A percentile compares a stretch with the other conserved stretches of the same genome.
Conservation (phyloP, 2,113 vertebrate species). For the Eulemur macaco region DNA sequence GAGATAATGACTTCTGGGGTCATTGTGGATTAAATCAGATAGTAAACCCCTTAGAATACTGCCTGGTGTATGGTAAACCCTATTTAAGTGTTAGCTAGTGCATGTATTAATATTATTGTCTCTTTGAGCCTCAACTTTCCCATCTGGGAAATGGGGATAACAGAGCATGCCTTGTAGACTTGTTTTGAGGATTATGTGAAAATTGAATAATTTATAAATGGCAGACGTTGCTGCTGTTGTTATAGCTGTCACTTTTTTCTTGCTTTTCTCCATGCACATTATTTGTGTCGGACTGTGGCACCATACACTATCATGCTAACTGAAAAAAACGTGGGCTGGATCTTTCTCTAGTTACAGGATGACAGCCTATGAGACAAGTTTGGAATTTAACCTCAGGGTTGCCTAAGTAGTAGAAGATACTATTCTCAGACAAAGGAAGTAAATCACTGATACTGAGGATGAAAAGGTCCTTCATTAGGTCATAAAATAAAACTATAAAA, state of each 20-base stretch:
- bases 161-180: neutral
- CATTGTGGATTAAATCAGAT: neutral
- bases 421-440: neutral
- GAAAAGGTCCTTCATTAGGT: neutral
- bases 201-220: neutral
- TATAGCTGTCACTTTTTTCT: neutral
- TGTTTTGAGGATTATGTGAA: constrained; percentile 7
- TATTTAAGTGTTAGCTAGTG: neutral
- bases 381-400: neutral
- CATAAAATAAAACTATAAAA: constrained; percentile 3
- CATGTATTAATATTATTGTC: neutral
- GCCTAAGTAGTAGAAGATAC: neutral
- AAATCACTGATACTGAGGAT: neutral
- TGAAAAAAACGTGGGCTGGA: neutral
- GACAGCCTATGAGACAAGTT: neutral
- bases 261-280: neutral
- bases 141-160: neutral
- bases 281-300: neutral
- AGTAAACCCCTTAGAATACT: neutral
- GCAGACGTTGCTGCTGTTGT: neutral
- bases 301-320: neutral
- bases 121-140: neutral
- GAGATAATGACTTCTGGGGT: neutral
- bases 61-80: neutral
- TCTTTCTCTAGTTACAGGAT: neutral